Evolutionary conservation across 2,888 invertebrate genomes (phyloP), one percentile per base, ranked within the genome.

Genomic region (Phrixothrix hirtus): DNA sequence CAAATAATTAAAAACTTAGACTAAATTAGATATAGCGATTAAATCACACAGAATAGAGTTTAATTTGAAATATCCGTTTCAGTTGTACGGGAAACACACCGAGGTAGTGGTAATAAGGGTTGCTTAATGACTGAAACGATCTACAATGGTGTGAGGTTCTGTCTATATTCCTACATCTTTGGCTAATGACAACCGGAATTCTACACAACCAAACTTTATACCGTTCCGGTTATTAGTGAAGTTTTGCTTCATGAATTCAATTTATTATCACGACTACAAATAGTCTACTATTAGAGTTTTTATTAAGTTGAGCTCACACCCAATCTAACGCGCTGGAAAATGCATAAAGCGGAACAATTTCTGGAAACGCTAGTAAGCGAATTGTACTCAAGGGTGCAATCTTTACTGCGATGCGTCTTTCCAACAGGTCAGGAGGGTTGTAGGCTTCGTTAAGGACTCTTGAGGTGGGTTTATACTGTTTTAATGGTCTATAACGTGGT

Each of bases 311-410:
- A 56, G 54, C 51, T 57, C 51, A 51, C 52, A 50, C 57, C 60
- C 62, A 58, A 61, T 60, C 62, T 58, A 59, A 57, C 60, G 47
- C 60, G 55, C 57, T 58, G 62, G 60, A 64, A 64, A 63, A 62
- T 62, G 62, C 62, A 62, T 63, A 61, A 64, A 61, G 62, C 62
- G 64, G 62, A 64, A 64, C 64, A 64, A 64, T 64, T 64, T 55
- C 60, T 55, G 46, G 51, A 59, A 56, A 58, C 59, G 59, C 58
- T 57, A 57, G 58, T 58, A 53, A 51, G 57, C 44, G 59, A 64
- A 64, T 62, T 58, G 54, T 59, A 60, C 65, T 60, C 65, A 30
- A 17, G 65, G 61, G 65, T 46, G 55, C 61, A 49, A 59, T 64
- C 58, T 37, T 41, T 46, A 53, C 56, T 63, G 60, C 58, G 62